Base-by-base conservation (phyloP, 2,888 invertebrate genomes). In the Cynaeus angustus region DNA sequence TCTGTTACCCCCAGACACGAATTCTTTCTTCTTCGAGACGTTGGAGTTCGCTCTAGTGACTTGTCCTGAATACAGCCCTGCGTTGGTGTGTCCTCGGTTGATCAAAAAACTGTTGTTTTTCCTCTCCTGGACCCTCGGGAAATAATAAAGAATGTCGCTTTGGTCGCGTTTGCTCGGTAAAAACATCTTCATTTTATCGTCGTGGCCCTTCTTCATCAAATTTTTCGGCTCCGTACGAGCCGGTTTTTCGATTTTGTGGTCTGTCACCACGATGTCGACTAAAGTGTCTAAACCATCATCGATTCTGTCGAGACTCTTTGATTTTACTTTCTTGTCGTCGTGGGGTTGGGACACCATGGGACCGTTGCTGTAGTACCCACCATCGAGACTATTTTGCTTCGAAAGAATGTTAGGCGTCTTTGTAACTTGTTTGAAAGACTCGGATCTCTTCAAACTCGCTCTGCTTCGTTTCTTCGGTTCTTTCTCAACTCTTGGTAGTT, bases 251-350 rank as follows among this genome's bases (percentile, higher is more conserved):
- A 65, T 58, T 12, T 73, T 64, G 7, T 75, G 66, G 41, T 87
- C 85, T n/a, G 90, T 88, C 72, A 92, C 87, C 0, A 92, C 90
- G 37, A 93, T 91, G 77, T 91, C 90, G 0, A 92, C 90, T 88
- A 92, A 90, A 0, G 92, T 88, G 78, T 92, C 89, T 16, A 94
- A 82, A 12, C 92, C 90, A 59, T 83, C 90, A 79, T 94, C 93
- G 43, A 94, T 91, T 66, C 94, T 88, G 74, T 95, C 94, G 52
- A 94, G 84, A 74, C 94, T 94, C 84, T 94, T 94, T 0, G 93
- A 83, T 74, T 83, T 84, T 7, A 66, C 58, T 16, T 71, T 72
- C 45, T 70, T 74, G 41, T 67, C 70, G 62, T 50, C 13, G 8
- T 46, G 16, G 16, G 46, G 33, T 9, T 33, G 41, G 66, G 6